Base-by-base conservation (phyloP, 2,113 vertebrate species). In the Brachionichthys hirsutus region DNA sequence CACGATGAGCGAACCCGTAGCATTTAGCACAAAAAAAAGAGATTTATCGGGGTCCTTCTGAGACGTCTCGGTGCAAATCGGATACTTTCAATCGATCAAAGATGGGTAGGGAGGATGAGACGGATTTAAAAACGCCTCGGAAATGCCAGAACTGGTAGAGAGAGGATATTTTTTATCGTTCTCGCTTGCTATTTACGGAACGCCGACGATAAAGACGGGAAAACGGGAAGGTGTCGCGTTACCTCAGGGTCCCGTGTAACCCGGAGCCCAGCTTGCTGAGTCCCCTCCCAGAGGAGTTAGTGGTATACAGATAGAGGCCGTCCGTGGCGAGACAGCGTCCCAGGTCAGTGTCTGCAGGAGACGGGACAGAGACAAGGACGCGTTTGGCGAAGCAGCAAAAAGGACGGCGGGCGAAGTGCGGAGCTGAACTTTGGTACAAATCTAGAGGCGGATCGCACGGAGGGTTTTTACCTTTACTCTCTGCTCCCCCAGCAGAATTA, bases 181-280 rank as follows among this genome's bases (percentile, higher is more conserved):
- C 38, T 63, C 24, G 72, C 17, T 49, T 17, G 18, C 40, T 69
- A 19, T 61, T 75, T 50, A 63, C 47, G 51, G 44, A 66, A 57
- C 53, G 58, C 62, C 72, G 67, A 40, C 48, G 63, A 78, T 52
- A 53, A 64, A 74, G 57, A 43, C 50, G 75, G 34, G 17, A 46
- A 74, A 53, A 1, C 4, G 44, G 62, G 46, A 70, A 63, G 55
- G 78, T 66, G 62, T 87, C 69, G 61, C 58, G 66, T 94, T 90
- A 99, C 97, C 97, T 93, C 83, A 99, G 90, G 42, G 97, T 99
- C 40, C 97, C 97, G 5, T 98, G 97, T 80, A 98, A 91, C 69
- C 97, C 97, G 70, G 97, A 98, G 54, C 97, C 97, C 78, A 99
- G 83, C 76, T 99, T 99, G 93, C 96, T 97, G 82, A 99, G 91